These are phyloP conservation scores for Gymnarchus niloticus DNA, from an alignment of 2,113 vertebrate genomes.

Conservation along the genomic window DNA sequence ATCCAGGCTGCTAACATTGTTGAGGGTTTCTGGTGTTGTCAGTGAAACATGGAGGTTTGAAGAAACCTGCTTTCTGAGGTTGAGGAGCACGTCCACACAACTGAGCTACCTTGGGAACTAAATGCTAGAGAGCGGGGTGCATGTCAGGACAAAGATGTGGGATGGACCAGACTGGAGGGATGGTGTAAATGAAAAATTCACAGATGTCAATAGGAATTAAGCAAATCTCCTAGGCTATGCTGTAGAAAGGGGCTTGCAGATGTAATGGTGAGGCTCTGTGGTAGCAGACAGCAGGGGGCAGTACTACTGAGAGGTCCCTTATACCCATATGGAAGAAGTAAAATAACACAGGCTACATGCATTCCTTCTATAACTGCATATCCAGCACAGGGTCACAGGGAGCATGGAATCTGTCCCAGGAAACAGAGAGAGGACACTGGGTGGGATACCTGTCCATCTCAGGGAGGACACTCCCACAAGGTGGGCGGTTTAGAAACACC, in stretches of 20 bases:
- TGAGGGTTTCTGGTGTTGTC: too few relatives aligned
- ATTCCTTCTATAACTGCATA: background rate
- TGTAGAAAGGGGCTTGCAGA: background rate
- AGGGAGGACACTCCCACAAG: background rate
- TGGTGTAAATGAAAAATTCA: background rate
- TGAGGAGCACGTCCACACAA: too few relatives aligned
- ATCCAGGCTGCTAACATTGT: background rate
- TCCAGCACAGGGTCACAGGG: background rate
- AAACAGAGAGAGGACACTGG: background rate
- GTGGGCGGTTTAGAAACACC: background rate
- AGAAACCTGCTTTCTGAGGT: background rate
- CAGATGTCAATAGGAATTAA: background rate
- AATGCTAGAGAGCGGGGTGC: too few relatives aligned
- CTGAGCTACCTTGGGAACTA: background rate
- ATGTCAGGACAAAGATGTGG: background rate
- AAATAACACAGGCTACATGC: background rate
- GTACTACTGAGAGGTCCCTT: background rate
- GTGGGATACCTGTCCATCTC: background rate
- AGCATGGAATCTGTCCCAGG: background rate
- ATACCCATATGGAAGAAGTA: background rate
- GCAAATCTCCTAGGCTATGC: background rate
- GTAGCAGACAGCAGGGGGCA: background rate
- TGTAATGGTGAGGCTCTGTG: background rate
- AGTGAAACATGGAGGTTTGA: background rate
- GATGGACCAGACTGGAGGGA: background rate